Percentiles rank a stretch among this genome's conserved stretches.
Conservation (phyloP, 2,113 vertebrate species). For the Petromus typicus region DNA sequence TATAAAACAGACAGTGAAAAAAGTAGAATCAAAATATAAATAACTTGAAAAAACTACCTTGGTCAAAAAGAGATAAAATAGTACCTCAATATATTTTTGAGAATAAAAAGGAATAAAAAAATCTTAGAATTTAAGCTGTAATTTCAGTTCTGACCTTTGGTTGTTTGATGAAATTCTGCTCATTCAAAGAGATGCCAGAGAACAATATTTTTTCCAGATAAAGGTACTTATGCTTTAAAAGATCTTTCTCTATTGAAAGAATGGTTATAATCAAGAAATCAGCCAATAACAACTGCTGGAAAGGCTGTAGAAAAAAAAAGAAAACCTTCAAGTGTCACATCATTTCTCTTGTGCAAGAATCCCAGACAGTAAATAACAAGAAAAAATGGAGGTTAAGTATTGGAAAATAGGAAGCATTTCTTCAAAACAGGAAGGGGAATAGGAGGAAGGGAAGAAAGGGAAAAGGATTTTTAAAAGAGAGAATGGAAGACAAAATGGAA, state of each 20-base stretch:
- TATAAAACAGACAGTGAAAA: not conserved
- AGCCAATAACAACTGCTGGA: not conserved
- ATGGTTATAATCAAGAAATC: not conserved
- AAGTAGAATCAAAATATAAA: not conserved
- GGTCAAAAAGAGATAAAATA: not conserved
- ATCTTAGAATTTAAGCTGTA: not conserved
- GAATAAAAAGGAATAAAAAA: not conserved
- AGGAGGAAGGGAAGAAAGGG: not conserved
- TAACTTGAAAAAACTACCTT: not conserved
- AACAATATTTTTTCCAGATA: not conserved
- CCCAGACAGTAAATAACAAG: not conserved
- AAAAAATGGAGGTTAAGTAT: not conserved
- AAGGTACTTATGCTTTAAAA: slow-evolving; percentile 4
- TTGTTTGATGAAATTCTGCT: not conserved
- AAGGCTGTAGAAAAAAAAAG: not conserved
- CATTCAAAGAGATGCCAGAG: not conserved
- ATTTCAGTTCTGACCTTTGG: not conserved
- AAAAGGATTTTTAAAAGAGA: not conserved
- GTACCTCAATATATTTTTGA: not conserved
- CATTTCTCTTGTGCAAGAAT: not conserved
- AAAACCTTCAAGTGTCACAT: not conserved
- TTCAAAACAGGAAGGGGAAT: not conserved
- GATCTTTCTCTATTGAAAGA: not conserved
- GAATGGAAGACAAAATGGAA: not conserved
- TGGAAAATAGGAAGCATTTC: not conserved